A percentile compares a stretch with the other conserved stretches of the same genome.
Evolutionary conservation across 2,888 invertebrate species (phyloP).

Genomic region (Diabrotica balteata): DNA sequence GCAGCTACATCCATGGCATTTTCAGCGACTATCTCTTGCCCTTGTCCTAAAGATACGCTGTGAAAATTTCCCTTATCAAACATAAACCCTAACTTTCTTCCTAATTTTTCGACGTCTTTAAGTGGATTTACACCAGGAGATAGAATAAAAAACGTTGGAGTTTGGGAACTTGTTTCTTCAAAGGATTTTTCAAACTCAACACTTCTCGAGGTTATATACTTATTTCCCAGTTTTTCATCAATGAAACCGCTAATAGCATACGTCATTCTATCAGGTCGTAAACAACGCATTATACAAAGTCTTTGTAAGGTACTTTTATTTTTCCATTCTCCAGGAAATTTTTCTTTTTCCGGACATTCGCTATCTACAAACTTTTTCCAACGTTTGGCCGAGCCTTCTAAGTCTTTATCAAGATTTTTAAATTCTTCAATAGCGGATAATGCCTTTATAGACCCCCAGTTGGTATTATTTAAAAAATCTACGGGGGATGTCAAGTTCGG

Average conservation of each 20-base stretch:
- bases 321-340: conserved; percentile 96
- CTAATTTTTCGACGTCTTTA: conserved; percentile 89
- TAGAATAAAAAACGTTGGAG: conserved; percentile 92
- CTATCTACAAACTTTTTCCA: conserved; percentile 94
- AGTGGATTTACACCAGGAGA: conserved; percentile 95
- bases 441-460: conserved; percentile 91
- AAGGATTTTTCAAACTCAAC: conserved; percentile 86
- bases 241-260: conserved; percentile 89
- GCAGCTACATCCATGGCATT: conserved; percentile 82
- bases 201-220: conserved; percentile 80
- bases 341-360: conserved; percentile 92
- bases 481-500: conserved; percentile 79
- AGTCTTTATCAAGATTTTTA: conserved; percentile 85
- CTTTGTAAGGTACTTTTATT: conserved; percentile 84
- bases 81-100: conserved; percentile 80
- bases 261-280: conserved; percentile 93
- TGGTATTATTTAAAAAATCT: conserved; percentile 79
- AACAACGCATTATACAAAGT: conserved; percentile 90
- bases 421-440: conserved; percentile 80
- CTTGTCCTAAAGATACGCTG: conserved; percentile 93
- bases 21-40: conserved; percentile 92
- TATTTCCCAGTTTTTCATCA: conserved; percentile 85
- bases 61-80: conserved; percentile 85
- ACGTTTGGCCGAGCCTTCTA: conserved; percentile 88
- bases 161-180: conserved; percentile 82